Conservation (phyloP, 53 echinoderm and acorn worm species). For the Luidia sarsii region DNA sequence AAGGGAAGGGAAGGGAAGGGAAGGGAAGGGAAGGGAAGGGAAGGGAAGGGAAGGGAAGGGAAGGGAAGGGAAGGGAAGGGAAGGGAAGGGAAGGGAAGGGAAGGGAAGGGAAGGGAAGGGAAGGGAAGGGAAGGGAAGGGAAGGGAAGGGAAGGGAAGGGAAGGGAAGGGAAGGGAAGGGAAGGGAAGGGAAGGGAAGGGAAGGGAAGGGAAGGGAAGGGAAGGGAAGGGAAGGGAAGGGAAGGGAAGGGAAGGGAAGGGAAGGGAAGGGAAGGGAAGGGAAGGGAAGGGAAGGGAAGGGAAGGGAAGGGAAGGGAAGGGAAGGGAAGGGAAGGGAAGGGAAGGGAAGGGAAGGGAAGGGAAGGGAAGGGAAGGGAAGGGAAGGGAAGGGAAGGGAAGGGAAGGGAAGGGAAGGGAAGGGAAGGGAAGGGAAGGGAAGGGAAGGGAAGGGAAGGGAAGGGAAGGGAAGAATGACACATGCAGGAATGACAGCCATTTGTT, state of each 20-base stretch:
- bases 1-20: too few relatives aligned
- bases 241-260: conserved; percentile 1
- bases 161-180: too few relatives aligned
- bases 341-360: conserved; percentile 4
- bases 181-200: conserved; percentile 4
- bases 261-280: conserved; percentile 2
- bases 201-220: conserved; percentile 4
- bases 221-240: conserved; percentile 4
- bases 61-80: too few relatives aligned
- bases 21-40: too few relatives aligned
- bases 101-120: too few relatives aligned
- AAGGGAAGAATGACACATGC: conserved; percentile 12
- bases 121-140: too few relatives aligned
- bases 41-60: too few relatives aligned
- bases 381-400: background rate
- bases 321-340: conserved; percentile 4
- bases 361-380: background rate
- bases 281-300: background rate
- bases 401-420: conserved; percentile 4
- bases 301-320: background rate
- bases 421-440: conserved; percentile 4
- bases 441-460: background rate
- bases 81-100: too few relatives aligned
- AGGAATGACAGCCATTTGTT: background rate
- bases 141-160: too few relatives aligned